Percentiles rank a stretch among this genome's conserved stretches.
These are phyloP conservation scores for Drosophila maculinotata DNA, from an alignment of 2,888 invertebrate species.

Conservation along the genomic window DNA sequence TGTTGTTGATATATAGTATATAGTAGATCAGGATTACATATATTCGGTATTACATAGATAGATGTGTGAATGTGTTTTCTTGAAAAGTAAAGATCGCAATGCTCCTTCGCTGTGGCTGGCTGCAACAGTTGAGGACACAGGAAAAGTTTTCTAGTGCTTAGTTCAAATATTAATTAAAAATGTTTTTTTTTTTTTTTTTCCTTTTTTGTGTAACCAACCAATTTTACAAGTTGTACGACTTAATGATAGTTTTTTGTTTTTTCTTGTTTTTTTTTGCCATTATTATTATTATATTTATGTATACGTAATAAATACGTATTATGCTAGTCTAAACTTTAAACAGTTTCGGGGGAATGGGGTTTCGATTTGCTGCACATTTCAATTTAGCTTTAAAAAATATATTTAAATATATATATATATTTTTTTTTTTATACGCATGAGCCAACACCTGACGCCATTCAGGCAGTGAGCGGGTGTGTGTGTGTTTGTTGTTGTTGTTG, in stretches of 20 bases:
- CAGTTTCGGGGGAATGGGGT: constrained; percentile 23
- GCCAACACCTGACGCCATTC: constrained; percentile 85
- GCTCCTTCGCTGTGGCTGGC: constrained; percentile 6
- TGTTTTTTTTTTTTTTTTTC: constrained; percentile 18
- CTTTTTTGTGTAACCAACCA: constrained; percentile 57
- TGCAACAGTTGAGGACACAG: constrained; percentile 56
- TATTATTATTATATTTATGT: constrained; percentile 29
- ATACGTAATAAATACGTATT: constrained; percentile 21
- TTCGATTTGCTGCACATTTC: constrained; percentile 39
- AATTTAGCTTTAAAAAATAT: constrained; percentile 26
- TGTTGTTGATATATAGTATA: constrained; percentile 13
- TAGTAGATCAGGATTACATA: constrained; percentile 21
- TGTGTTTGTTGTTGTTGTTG: constrained; percentile 12
- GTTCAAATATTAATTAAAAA: constrained; percentile 55
- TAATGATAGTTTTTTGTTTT: constrained; percentile 41
- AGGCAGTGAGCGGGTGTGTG: constrained; percentile 62
- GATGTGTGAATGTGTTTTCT: constrained; percentile 11
- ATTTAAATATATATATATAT: constrained; percentile 18
- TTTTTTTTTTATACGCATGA: constrained; percentile 57
- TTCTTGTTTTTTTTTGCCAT: constrained; percentile 43
- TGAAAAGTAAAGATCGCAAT: constrained; percentile 30
- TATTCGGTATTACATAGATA: constrained; percentile 22
- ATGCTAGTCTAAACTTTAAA: constrained; percentile 33
- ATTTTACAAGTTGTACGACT: constrained; percentile 69
- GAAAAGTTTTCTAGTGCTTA: constrained; percentile 72